Evolutionary conservation across 2,888 invertebrate species (phyloP).

Genomic region (Macropis europaea): DNA sequence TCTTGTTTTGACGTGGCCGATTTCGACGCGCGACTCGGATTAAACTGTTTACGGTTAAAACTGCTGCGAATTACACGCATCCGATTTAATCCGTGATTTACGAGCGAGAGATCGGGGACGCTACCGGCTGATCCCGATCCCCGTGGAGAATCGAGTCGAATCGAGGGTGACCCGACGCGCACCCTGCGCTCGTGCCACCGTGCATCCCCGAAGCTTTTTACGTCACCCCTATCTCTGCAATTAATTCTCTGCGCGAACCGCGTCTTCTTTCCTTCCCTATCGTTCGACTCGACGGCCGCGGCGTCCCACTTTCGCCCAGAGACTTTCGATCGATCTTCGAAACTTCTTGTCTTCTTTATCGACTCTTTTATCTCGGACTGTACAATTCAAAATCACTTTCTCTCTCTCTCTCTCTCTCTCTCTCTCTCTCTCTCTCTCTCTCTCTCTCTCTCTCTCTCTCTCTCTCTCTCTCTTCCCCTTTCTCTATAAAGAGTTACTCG

Average conservation of each 20-base stretch:
- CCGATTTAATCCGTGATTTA: slow-evolving; percentile 78
- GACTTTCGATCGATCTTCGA: too few species aligned
- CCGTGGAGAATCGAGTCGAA: slow-evolving; percentile 76
- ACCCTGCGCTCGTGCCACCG: slow-evolving; percentile 66
- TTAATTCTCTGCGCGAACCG: neutral
- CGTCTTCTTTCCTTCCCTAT: neutral
- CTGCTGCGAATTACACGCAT: slow-evolving; percentile 75
- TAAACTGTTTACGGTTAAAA: slow-evolving; percentile 78
- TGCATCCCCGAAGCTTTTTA: slow-evolving; percentile 31
- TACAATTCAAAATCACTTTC: too few species aligned
- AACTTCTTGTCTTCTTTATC: too few species aligned
- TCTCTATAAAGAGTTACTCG: too few species aligned
- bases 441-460: too few species aligned
- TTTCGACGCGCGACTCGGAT: slow-evolving; percentile 69
- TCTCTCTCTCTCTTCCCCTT: too few species aligned
- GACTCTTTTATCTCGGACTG: too few species aligned
- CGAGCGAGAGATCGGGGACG: slow-evolving; percentile 51
- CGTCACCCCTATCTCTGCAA: slow-evolving; percentile 23
- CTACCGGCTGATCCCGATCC: slow-evolving; percentile 67
- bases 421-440: too few species aligned
- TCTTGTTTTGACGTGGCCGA: slow-evolving; percentile 78
- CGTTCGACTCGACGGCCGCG: too few species aligned
- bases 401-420: too few species aligned
- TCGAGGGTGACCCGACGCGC: slow-evolving; percentile 52
- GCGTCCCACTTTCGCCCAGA: too few species aligned